Evolutionary conservation across 92 coral and sea anemone genomes (phyloP).

Genomic region (Palythoa grandis): DNA sequence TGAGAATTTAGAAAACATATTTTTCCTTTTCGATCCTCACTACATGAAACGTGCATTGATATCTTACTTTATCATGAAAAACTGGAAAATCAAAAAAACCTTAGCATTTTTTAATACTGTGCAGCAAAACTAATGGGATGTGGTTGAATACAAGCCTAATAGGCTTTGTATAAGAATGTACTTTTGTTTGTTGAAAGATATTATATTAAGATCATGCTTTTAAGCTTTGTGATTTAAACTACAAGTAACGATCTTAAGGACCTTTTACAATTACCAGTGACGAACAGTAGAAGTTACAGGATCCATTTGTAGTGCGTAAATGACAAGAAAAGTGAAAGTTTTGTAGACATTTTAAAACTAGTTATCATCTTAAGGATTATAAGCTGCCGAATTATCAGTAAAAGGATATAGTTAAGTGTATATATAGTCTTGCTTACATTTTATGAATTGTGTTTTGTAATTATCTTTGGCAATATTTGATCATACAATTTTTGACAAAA

Average conservation of each 20-base stretch:
- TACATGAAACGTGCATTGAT: background rate
- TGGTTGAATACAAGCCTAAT: background rate
- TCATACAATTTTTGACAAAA: background rate
- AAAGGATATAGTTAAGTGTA: background rate
- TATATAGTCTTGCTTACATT: background rate
- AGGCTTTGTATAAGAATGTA: background rate
- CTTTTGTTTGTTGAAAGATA: background rate
- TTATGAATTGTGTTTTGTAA: background rate
- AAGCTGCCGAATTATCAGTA: background rate
- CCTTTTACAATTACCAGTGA: background rate
- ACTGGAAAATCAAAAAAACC: background rate
- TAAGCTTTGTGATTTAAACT: background rate
- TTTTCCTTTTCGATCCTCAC: background rate
- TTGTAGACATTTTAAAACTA: background rate
- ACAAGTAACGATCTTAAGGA: background rate
- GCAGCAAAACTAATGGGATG: constrained; percentile 1
- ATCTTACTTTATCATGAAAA: background rate
- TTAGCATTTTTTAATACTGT: background rate
- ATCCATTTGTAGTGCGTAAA: background rate
- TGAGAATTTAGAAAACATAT: background rate
- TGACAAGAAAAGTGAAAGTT: background rate
- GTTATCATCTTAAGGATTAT: background rate
- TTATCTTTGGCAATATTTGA: constrained; percentile 1
- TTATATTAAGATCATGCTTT: background rate
- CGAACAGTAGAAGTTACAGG: background rate